Conservation (phyloP, 2,113 vertebrate genomes). For the Microcebus ravelobensis region DNA sequence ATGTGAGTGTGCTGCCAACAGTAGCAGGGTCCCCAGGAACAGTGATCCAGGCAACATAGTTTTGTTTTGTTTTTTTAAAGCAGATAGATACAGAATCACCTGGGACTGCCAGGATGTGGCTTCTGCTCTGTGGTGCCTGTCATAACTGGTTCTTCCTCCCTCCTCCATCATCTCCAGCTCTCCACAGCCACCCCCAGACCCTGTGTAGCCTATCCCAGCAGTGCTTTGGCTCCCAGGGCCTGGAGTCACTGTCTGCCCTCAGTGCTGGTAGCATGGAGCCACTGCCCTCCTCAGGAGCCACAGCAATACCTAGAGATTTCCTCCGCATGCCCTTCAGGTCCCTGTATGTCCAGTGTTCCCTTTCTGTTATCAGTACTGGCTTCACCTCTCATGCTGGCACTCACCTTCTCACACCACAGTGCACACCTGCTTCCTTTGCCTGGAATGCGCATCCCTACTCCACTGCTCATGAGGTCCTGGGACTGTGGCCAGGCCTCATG, state of each 20-base stretch:
- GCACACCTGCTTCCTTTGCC: neutral
- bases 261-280: neutral
- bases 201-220: neutral
- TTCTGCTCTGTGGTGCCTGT: neutral
- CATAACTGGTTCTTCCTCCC: too few relatives aligned
- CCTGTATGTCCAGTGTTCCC: neutral
- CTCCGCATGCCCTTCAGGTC: too few relatives aligned
- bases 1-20: constrained; percentile 86
- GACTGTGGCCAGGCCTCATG: neutral
- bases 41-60: rapidly evolving
- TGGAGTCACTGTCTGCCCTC: neutral
- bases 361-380: neutral
- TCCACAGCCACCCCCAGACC: neutral
- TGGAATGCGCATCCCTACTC: neutral
- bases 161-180: neutral
- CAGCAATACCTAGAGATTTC: neutral
- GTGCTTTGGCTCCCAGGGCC: neutral
- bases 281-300: neutral
- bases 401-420: neutral
- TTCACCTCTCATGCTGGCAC: too few relatives aligned
- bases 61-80: neutral
- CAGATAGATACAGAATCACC: too few relatives aligned
- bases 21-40: neutral
- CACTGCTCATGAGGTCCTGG: neutral
- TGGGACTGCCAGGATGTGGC: rapidly evolving